These are phyloP conservation scores for Chydorus sphaericus DNA, from an alignment of 2,888 invertebrate species.

Conservation along the genomic window DNA sequence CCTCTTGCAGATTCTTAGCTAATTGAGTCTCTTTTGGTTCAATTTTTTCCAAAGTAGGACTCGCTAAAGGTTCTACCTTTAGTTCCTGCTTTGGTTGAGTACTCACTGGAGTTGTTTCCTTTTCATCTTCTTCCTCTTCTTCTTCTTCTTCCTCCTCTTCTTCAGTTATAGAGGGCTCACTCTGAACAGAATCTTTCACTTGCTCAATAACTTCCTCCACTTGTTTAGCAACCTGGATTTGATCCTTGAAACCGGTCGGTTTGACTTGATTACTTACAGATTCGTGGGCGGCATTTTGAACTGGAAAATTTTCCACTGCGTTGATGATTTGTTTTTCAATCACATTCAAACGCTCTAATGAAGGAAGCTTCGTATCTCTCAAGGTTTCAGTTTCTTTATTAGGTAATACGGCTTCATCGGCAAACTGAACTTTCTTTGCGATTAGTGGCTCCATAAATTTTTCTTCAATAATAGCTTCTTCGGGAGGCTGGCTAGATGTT, in stretches of 20 bases:
- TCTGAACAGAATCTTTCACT: background rate
- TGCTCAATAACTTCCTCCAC: background rate
- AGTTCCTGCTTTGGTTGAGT: too few relatives aligned
- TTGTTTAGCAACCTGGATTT: background rate
- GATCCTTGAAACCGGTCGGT: background rate
- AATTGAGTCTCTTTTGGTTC: background rate
- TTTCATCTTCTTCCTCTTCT: background rate
- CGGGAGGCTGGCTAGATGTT: too few relatives aligned
- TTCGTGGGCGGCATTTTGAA: background rate
- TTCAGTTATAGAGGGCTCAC: background rate
- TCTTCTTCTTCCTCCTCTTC: background rate
- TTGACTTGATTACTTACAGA: background rate
- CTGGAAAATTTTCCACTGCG: background rate
- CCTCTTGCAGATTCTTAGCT: background rate
- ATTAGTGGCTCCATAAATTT: too few relatives aligned
- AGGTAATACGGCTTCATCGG: background rate
- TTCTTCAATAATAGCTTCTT: too few relatives aligned
- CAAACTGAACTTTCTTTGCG: too few relatives aligned
- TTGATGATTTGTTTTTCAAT: background rate
- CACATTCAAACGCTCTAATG: background rate
- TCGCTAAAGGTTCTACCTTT: too few relatives aligned
- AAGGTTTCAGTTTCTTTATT: background rate
- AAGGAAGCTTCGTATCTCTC: background rate
- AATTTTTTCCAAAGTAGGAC: background rate
- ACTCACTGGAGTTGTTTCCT: background rate